Conservation (phyloP, 2,888 invertebrate genomes). For the Exocentrus adspersus region DNA sequence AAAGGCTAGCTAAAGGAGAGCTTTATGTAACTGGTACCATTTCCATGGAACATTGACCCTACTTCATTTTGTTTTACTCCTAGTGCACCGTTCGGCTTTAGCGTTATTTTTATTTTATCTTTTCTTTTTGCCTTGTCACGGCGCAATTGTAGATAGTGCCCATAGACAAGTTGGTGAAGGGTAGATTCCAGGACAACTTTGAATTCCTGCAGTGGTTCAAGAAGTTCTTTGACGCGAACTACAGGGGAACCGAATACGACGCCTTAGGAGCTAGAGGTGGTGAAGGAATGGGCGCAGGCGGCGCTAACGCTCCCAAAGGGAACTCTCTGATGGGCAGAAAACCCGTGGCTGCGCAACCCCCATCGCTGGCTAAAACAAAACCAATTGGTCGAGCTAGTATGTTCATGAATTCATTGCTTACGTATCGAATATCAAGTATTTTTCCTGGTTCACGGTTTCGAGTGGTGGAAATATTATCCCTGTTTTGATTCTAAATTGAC, state of each 20-base stretch:
- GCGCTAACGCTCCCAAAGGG: conserved; percentile 69
- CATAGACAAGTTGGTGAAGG: conserved; percentile 95
- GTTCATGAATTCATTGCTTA: conserved; percentile 40
- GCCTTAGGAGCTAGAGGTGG: conserved; percentile 87
- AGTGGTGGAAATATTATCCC: too few relatives aligned
- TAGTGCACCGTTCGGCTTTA: conserved; percentile 24
- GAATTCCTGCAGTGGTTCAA: conserved; percentile 99
- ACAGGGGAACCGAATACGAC: conserved; percentile 94
- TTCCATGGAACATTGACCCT: conserved; percentile 13
- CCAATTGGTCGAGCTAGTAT: conserved; percentile 57
- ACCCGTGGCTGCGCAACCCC: conserved; percentile 48
- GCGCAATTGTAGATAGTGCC: conserved; percentile 81
- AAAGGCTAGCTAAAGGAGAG: too few relatives aligned
- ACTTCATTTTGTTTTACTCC: neutral
- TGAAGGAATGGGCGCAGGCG: conserved; percentile 84
- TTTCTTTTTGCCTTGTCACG: conserved; percentile 50
- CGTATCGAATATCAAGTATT: neutral
- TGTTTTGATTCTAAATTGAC: too few relatives aligned
- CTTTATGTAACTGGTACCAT: too few relatives aligned
- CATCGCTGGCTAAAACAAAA: conserved; percentile 49
- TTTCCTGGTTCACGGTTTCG: conserved; percentile 1
- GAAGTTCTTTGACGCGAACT: conserved; percentile 99
- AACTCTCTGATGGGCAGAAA: conserved; percentile 64
- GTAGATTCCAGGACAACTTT: conserved; percentile 99
- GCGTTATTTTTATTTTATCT: conserved; percentile 38